Evolutionary conservation across 2,797 vertebrate species (phyloP), one percentile per base, ranked within the genome.

Genomic region (Sebastes diaconus): DNA sequence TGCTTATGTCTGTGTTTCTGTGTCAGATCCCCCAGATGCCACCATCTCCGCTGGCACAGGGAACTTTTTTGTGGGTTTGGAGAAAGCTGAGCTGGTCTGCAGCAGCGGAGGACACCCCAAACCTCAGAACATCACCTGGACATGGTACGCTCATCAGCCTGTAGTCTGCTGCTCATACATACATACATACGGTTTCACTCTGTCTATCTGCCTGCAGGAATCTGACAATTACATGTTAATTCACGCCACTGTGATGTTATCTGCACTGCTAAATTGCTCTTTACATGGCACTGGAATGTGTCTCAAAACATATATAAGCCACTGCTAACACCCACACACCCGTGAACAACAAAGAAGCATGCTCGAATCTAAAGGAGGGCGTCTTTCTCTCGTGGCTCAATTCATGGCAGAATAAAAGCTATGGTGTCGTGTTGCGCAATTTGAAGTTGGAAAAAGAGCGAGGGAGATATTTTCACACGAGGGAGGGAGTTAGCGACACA

Each of bases 1-100:
- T 69, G 18, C 70, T 79, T 18, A 39, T 61, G 6, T 78, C 4
- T 85, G 42, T 90, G 12, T 86, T 60, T 85, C 20, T 88, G 22
- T 80, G 7, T 75, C 93, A 96, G 96, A 94, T 81, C 94, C 95
- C 72, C 96, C 96, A 18, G 95, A 95, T 55, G 90, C 94, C 69
- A 80, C 55, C 60, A 88, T 96, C 80, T 39, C 85, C 16, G 7
- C 85, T 0, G 61, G 74, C 1, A 32, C 89, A 5, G 74, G 25
- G 1, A 54, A 85, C 12, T 95, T 89, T 94, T 84, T 79, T 14
- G 72, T 79, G 12, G 95, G 95, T 5, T 20, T 87, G 85, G 79
- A 92, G 14, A 78, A 88, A 2, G 95, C 87, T 0, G 92, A 95
- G 83, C 92, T 96, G 75, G 54, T 5, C 46, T 96, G 96, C 34